Evolutionary conservation across 2,888 invertebrate species (phyloP).

Genomic region (Ceriagrion tenellum): DNA sequence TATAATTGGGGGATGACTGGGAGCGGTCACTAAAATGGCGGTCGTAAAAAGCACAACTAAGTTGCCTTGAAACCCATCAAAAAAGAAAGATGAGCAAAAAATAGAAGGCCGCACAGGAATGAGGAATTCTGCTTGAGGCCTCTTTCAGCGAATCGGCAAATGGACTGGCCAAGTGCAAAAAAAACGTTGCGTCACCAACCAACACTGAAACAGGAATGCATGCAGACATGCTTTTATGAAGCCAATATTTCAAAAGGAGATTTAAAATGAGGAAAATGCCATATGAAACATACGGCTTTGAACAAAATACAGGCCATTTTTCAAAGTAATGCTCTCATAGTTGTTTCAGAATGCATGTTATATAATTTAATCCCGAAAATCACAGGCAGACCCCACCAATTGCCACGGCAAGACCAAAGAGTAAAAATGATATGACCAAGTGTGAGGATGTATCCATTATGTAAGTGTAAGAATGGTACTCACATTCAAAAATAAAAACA

Average conservation of each 20-base stretch:
- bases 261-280: background rate
- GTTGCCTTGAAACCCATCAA: background rate
- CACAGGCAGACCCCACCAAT: background rate
- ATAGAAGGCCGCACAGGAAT: background rate
- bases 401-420: background rate
- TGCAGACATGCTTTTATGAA: background rate
- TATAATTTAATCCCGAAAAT: background rate
- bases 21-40: background rate
- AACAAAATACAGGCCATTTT: background rate
- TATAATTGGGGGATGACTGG: background rate
- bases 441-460: too few species aligned
- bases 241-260: background rate
- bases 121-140: background rate
- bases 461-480: too few species aligned
- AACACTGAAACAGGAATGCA: background rate
- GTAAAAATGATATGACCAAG: background rate
- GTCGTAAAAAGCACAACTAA: background rate
- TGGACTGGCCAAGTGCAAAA: background rate
- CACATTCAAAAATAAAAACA: too few species aligned
- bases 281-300: background rate
- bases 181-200: background rate
- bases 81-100: background rate
- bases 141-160: background rate
- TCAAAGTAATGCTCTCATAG: background rate
- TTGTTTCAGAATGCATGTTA: background rate